A percentile compares a stretch with the other conserved stretches of the same genome.
Evolutionary conservation across 1,140 invertebrate genomes (phyloP).

Genomic region (Saxidomus purpurata): DNA sequence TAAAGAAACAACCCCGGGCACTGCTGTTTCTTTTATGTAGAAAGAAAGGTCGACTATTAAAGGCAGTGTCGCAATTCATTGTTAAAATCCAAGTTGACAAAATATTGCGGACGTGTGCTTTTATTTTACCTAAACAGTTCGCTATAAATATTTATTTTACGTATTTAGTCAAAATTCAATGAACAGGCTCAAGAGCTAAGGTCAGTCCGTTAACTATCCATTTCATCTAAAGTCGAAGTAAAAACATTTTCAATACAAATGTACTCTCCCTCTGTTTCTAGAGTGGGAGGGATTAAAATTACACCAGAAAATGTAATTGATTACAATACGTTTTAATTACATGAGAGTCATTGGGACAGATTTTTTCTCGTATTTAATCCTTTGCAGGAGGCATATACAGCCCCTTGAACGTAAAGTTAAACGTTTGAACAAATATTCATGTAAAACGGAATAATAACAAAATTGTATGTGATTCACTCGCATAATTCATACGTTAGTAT

Average conservation of each 20-base stretch:
- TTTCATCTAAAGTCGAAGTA: constrained; percentile 3
- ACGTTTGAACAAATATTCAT: constrained; percentile 12
- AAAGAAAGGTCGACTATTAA: neutral
- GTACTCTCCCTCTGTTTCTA: neutral
- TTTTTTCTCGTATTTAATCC: constrained; percentile 10
- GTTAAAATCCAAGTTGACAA: neutral
- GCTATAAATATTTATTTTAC: constrained; percentile 14
- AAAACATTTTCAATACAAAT: constrained; percentile 8
- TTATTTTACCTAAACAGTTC: constrained; percentile 25
- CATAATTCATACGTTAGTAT: neutral
- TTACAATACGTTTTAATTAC: constrained; percentile 30
- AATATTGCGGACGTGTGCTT: constrained; percentile 12
- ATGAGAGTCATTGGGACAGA: neutral
- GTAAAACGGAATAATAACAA: neutral
- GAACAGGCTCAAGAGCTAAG: neutral
- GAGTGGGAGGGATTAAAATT: neutral
- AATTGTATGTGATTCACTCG: neutral
- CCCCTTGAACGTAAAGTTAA: constrained; percentile 11
- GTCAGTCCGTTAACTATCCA: neutral
- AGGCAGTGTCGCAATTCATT: constrained; percentile 25
- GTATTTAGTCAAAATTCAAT: constrained; percentile 1
- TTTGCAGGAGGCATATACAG: neutral
- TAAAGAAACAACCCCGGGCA: constrained; percentile 23
- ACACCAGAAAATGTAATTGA: neutral
- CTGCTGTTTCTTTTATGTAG: constrained; percentile 5